Base-by-base conservation (phyloP, 1,140 invertebrate species). In the Magallana gigas region DNA sequence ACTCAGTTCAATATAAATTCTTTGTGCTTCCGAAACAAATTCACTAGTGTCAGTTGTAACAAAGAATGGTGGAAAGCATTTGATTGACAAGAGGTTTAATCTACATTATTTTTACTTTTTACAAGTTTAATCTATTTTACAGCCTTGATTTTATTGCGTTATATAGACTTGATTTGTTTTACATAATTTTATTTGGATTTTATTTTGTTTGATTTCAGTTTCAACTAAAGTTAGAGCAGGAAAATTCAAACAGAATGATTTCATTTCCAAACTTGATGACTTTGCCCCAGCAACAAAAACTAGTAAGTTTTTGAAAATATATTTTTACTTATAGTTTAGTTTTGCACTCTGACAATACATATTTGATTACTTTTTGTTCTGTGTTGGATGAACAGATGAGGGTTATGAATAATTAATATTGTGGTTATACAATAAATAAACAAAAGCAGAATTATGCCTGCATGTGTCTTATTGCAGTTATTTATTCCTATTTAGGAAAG, bases 231-330 rank as follows among this genome's bases (percentile, higher is more conserved):
- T 76, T 76, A 76, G 68, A 76, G 68, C 68, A 76, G 68, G 68
- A 76, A 76, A 76, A 76, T 76, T 76, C 68, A 76, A 76, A 48
- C 85, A 88, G 80, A 18, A 89, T 89, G 88, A 89, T 89, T 56
- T 89, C 88, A 84, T 89, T 89, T 84, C 80, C 76, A 60, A 89
- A 89, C 36, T 87, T 89, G 88, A 89, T 89, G 88, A 87, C 83
- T 18, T 81, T 89, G 57, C 88, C 86, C 58, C 88, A 89, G 71
- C 88, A 89, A 64, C 88, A 89, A 82, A 89, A 89, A 89, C 80
- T 89, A 64, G 88, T 89, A 83, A 89, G 86, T 88, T 80, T 84
- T 56, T 84, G 68, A 76, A 29, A 29, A 29, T 71, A 76, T 71
- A 71, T 71, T 71, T 71, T 71, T 12, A 29, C 36, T 76, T 36